Evolutionary conservation across 2,888 invertebrate species (phyloP), one percentile per base, ranked within the genome.

Genomic region (Crossocerus cetratus): DNA sequence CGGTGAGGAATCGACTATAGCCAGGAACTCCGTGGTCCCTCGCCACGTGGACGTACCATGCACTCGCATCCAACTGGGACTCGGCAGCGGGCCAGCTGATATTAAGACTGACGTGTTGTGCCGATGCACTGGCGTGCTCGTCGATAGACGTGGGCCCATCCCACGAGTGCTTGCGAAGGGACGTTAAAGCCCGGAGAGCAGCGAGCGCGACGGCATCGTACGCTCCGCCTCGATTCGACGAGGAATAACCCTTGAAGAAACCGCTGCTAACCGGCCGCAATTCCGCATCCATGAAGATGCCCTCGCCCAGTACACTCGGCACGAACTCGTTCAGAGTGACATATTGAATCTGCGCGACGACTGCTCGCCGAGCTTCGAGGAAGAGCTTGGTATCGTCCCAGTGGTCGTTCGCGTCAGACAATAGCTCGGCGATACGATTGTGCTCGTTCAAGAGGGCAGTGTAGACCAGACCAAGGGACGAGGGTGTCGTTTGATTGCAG

Each of bases 261-360:
- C 96, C 96, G 45, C 94, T 93, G 0, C 93, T 91, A 20, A 92
- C 92, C 49, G 94, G 91, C 76, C 92, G 92, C 58, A 95, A 87
- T 73, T 93, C 93, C 0, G 93, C 92, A 79, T 94, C 92, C 0
- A 93, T 92, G 88, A 94, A 91, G 77, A 94, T 92, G 82, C 93
- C 92, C 92, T 95, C 93, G 70, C 96, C 96, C 57, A 97, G 89
- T 13, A 96, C 92, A 65, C 94, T 94, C 0, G 96, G 96, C 69
- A 96, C 90, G 90, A 95, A 97, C 88, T 97, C 97, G 83, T 95
- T 95, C 88, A 94, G 94, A 0, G 97, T 96, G 67, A 97, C 94
- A 83, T 96, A 96, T 79, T 97, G 97, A 53, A 97, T 93, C 87
- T 96, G 93, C 0, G 96, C 96, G 0, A 94, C 93, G 13, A 96